Percentiles rank a stretch among this genome's conserved stretches.
Conservation (phyloP, 1,140 invertebrate genomes). For the Anastatus disparis region DNA sequence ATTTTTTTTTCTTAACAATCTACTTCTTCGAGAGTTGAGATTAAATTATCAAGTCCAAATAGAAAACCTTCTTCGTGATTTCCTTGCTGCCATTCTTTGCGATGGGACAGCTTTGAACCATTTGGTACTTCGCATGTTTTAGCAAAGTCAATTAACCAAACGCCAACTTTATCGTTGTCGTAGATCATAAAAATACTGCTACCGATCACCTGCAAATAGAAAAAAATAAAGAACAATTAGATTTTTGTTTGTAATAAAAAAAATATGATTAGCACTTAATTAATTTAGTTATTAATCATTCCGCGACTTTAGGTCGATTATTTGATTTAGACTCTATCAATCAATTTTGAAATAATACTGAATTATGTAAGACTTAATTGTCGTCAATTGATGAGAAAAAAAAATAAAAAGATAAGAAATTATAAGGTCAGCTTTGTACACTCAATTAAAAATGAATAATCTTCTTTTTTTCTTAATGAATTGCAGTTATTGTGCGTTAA, state of each 20-base stretch:
- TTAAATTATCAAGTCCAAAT: slow-evolving; percentile 88
- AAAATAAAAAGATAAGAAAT: neutral
- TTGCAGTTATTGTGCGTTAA: too few relatives aligned
- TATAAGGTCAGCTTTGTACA: neutral
- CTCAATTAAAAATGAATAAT: too few relatives aligned
- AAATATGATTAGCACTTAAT: too few relatives aligned
- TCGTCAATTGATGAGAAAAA: neutral
- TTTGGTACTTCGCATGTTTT: slow-evolving; percentile 85
- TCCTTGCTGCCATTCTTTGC: slow-evolving; percentile 83
- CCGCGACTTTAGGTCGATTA: neutral
- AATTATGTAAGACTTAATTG: neutral
- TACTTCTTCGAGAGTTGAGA: slow-evolving; percentile 61
- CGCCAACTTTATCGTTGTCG: slow-evolving; percentile 85
- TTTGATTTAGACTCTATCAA: neutral
- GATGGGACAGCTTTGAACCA: slow-evolving; percentile 78
- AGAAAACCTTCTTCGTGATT: slow-evolving; percentile 97
- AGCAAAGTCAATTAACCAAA: slow-evolving; percentile 97
- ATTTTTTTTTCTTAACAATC: slow-evolving; percentile 15
- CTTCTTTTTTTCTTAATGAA: too few relatives aligned
- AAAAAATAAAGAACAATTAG: slow-evolving; percentile 4
- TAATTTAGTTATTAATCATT: neutral
- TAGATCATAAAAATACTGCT: slow-evolving; percentile 95
- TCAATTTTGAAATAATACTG: neutral
- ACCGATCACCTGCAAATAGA: slow-evolving; percentile 80
- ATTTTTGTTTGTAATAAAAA: too few relatives aligned